Conservation (phyloP, 1,140 invertebrate species). For the Coenobita brevimanus region DNA sequence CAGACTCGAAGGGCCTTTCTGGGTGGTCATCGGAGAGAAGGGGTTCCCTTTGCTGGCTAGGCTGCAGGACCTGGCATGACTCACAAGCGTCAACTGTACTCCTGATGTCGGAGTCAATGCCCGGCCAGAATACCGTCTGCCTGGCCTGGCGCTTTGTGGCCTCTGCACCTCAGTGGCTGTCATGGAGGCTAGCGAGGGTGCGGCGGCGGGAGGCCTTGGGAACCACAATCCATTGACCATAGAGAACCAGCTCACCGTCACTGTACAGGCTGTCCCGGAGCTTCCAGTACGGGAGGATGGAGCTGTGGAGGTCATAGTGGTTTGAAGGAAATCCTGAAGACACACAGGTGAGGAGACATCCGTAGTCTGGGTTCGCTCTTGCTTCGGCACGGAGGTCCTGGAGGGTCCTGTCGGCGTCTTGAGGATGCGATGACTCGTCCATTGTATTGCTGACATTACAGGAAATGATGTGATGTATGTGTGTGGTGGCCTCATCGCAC, state of each 20-base stretch:
- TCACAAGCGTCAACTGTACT: not conserved
- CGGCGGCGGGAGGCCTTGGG: not conserved
- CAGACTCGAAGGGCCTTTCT: too few relatives aligned
- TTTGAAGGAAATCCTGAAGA: not conserved
- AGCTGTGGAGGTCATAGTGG: conserved; percentile 7
- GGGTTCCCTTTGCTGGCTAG: too few relatives aligned
- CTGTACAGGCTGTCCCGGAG: not conserved
- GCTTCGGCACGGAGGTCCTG: conserved; percentile 10
- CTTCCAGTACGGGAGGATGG: conserved; percentile 21
- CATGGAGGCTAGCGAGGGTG: not conserved
- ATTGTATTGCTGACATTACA: not conserved
- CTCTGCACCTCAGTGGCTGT: conserved; percentile 4
- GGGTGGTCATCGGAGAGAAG: too few relatives aligned
- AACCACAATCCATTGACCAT: not conserved
- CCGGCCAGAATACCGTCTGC: not conserved
- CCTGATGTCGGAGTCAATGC: conserved; percentile 9
- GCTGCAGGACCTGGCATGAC: too few relatives aligned
- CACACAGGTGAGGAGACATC: not conserved
- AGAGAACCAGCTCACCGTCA: conserved; percentile 16
- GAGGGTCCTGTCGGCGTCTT: not conserved
- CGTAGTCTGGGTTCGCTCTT: conserved; percentile 1
- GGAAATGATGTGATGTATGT: not conserved
- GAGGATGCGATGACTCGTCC: not conserved
- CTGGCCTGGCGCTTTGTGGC: conserved; percentile 5
- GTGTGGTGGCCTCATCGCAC: not conserved